Conservation (phyloP, 2,113 vertebrate genomes). For the Xenotilapia flavipinnis region DNA sequence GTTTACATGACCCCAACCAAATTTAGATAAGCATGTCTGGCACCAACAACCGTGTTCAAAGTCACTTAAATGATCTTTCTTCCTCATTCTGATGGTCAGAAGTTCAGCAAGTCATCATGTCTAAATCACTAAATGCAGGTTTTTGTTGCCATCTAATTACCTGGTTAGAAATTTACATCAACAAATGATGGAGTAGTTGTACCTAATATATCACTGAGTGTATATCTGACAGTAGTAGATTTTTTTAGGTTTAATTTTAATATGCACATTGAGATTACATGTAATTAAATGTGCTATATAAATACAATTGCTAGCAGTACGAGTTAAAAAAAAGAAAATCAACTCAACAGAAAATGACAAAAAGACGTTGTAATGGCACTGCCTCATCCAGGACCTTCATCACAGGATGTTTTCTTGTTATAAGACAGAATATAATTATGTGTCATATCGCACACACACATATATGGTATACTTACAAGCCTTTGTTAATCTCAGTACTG, state of each 20-base stretch:
- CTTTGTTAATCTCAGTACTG: neutral
- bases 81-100: neutral
- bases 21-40: neutral
- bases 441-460: neutral
- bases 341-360: neutral
- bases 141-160: neutral
- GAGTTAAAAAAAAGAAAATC: neutral
- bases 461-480: neutral
- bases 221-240: neutral
- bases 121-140: neutral
- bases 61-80: neutral
- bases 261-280: neutral
- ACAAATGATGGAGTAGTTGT: neutral
- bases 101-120: neutral
- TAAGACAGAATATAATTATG: neutral
- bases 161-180: neutral
- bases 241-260: neutral
- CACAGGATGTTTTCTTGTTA: neutral
- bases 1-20: neutral
- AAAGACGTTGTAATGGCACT: neutral
- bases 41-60: neutral
- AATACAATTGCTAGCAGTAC: neutral
- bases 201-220: neutral
- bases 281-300: neutral
- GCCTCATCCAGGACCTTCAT: neutral